These are phyloP conservation scores for Plecturocebus donacophilus DNA, from an alignment of 2,113 vertebrate genomes.

Conservation along the genomic window DNA sequence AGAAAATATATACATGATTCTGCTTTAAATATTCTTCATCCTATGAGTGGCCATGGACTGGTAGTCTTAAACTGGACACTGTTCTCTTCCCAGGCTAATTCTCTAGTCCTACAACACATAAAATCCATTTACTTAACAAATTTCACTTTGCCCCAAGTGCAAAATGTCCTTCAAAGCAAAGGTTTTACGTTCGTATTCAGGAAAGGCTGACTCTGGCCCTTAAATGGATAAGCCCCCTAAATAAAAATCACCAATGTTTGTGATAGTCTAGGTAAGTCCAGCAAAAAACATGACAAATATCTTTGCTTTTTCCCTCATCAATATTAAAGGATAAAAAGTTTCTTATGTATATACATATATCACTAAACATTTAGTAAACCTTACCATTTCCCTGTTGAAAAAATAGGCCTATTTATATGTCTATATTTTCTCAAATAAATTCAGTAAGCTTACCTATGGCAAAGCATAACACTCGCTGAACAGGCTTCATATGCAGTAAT, in stretches of 20 bases:
- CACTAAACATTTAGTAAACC: slow-evolving; percentile 20
- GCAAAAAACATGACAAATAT: slow-evolving; percentile 14
- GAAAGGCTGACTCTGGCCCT: neutral
- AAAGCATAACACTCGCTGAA: neutral
- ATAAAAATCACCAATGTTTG: slow-evolving; percentile 20
- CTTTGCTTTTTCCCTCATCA: slow-evolving; percentile 32
- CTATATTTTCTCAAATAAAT: slow-evolving; percentile 49
- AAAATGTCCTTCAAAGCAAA: slow-evolving; percentile 45
- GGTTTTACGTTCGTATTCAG: neutral
- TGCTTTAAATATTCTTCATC: neutral
- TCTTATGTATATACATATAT: neutral
- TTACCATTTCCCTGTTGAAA: neutral
- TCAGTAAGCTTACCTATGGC: neutral
- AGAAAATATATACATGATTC: neutral
- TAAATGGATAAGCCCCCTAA: neutral
- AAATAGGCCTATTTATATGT: neutral
- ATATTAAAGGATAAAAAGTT: neutral
- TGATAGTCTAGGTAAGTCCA: neutral
- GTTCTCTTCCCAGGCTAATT: neutral
- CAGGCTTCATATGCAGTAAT: neutral
- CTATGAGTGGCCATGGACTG: neutral
- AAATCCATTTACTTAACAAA: slow-evolving; percentile 38
- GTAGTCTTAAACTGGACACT: neutral
- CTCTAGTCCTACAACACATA: neutral
- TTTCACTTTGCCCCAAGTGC: slow-evolving; percentile 32